Base-by-base conservation (phyloP, 1,140 invertebrate genomes). In the Drosophila neocordata region DNA sequence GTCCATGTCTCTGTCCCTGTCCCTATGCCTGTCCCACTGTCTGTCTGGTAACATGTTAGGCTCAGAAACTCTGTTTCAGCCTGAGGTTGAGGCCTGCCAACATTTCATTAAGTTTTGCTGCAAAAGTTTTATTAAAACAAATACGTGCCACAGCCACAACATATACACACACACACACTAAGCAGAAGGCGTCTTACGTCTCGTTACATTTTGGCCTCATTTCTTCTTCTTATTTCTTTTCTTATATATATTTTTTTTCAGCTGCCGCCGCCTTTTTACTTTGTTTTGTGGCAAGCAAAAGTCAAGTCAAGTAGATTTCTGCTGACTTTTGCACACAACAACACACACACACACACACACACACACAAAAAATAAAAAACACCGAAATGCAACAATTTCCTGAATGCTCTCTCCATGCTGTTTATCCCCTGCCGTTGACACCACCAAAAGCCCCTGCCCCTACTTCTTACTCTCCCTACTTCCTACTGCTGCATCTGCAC, bases 61-160 rank as follows among this genome's bases (percentile, higher is more conserved):
- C 11, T 12, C 51, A 12, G 31, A 53, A 62, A 34, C 60, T 55
- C 56, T 48, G 56, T 41, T 58, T 34, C 53, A 61, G 72, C 37
- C 73, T 73, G 63, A 41, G 76, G 60, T 62, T 67, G 69, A 73
- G 70, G 79, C 66, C 66, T 79, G 83, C 76, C 83, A 88, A 83
- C 83, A 88, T 88, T 88, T 88, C 79, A 88, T 88, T 88, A 88
- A 88, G 83, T 88, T 88, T 88, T 88, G 79, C 76, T 74, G 79
- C 79, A 88, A 89, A 88, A 88, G 63, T 88, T 88, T 88, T 88
- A 88, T 88, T 88, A 88, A 88, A 88, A 88, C 83, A 88, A 88
- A 88, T 88, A 88, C 83, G 83, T 88, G 83, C 83, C 59, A 68
- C 68, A 76, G 61, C 75, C 68, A 27, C 68, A 77, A 38, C 65